Percentiles rank a stretch among this genome's conserved stretches.
These are phyloP conservation scores for Oryctolagus cuniculus DNA, from an alignment of 2,113 vertebrate genomes.

Conservation along the genomic window DNA sequence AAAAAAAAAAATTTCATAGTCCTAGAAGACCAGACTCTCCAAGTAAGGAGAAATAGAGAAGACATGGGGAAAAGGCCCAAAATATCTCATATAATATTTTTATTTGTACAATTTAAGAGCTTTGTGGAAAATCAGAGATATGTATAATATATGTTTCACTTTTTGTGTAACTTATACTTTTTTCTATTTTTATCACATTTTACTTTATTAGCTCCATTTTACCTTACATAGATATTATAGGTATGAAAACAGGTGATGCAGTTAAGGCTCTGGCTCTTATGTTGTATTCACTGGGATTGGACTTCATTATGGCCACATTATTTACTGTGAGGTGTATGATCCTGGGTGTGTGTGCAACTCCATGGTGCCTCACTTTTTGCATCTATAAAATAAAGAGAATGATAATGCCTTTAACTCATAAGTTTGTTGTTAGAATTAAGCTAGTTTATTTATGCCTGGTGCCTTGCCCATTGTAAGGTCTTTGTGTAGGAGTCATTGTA, in stretches of 20 bases:
- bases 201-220: background rate
- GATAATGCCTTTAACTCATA: background rate
- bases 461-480: background rate
- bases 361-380: background rate
- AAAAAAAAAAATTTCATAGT: background rate
- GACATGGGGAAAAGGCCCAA: background rate
- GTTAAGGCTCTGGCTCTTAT: background rate
- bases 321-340: background rate
- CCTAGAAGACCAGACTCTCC: background rate
- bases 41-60: background rate
- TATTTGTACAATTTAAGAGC: background rate
- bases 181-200: constrained; percentile 25
- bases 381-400: background rate
- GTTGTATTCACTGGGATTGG: background rate
- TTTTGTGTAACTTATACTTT: background rate
- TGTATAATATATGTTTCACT: background rate
- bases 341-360: background rate
- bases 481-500: background rate
- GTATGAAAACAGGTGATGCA: background rate
- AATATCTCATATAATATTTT: background rate
- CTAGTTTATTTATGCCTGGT: background rate
- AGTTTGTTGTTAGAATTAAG: background rate
- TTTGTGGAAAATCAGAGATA: constrained; percentile 25
- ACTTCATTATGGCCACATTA: background rate
- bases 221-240: background rate